Conservation (phyloP, 2,888 invertebrate genomes). For the Lomographa bimaculata region DNA sequence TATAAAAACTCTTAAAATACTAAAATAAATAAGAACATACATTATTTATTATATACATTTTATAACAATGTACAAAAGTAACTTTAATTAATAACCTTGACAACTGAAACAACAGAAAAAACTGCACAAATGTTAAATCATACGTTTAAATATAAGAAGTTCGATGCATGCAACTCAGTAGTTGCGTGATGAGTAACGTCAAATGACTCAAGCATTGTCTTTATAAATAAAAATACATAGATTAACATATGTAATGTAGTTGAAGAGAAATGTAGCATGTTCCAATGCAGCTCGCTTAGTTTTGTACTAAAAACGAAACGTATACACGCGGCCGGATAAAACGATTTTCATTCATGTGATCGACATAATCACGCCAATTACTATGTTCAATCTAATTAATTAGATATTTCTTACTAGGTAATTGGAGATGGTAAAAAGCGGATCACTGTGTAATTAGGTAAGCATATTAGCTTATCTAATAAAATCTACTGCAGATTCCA, state of each 20-base stretch:
- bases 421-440: slow-evolving; percentile 30
- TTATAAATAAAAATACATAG: slow-evolving; percentile 7
- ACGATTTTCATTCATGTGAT: slow-evolving; percentile 20
- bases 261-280: slow-evolving; percentile 14
- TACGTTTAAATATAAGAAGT: too few species aligned
- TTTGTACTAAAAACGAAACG: not conserved
- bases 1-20: too few species aligned
- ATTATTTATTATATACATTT: too few species aligned
- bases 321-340: slow-evolving; percentile 11
- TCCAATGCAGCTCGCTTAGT: slow-evolving; percentile 2
- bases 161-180: too few species aligned
- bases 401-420: slow-evolving; percentile 20
- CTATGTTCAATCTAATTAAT: slow-evolving; percentile 23
- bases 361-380: slow-evolving; percentile 17
- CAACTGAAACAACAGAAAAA: too few species aligned
- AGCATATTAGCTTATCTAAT: slow-evolving; percentile 11
- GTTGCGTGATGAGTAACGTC: slow-evolving; percentile 4
- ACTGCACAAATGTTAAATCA: too few species aligned
- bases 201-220: slow-evolving; percentile 4
- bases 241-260: slow-evolving; percentile 2
- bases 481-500: too few species aligned
- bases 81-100: too few species aligned
- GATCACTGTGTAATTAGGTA: slow-evolving; percentile 21
- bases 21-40: too few species aligned
- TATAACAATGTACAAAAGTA: too few species aligned